Base-by-base conservation (phyloP, 1,140 invertebrate species). In the Tachypleus tridentatus region DNA sequence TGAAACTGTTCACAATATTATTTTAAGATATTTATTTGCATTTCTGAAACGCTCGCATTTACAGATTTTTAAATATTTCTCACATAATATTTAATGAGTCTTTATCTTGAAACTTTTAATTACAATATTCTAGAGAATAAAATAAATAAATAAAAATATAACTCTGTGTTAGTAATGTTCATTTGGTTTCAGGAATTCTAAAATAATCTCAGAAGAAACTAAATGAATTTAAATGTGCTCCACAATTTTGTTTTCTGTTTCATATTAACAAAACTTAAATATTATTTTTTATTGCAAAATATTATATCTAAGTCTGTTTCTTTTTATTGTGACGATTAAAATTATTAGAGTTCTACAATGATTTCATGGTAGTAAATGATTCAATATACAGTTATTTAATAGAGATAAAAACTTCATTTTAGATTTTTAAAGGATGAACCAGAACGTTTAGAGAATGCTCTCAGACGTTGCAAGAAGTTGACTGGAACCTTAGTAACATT, bases 401-500 rank as follows among this genome's bases (percentile, higher is more conserved):
- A 29, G 29, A 29, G 29, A 29, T 29, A 29, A 48, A 47, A 48
- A 9, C 66, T 57, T 70, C 54, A 71, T 64, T 69, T 51, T 64
- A 84, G 83, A 72, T 96, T 97, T 80, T 78, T 97, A 51, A 94
- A 94, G 77, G 92, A 97, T 75, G 93, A 97, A 76, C 93, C 94
- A 0, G 91, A 94, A 74, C 82, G 90, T 66, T 76, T 98, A 54
- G 95, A 98, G 74, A 88, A 86, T 69, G 90, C 91, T 57, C 78
- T 97, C 61, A 85, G 89, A 71, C 83, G 93, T 65, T 97, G 94
- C 80, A 97, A 97, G 79, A 97, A 97, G 76, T 79, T 98, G 9
- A 97, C 94, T 6, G 92, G 93, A 65, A 97, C 93, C 54, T 81
- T 98, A 68, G 93, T 97, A 57, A 97, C 93, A 59, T 80, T 98